Evolutionary conservation across 2,888 invertebrate species (phyloP).

Genomic region (Phyllotreta striolata): DNA sequence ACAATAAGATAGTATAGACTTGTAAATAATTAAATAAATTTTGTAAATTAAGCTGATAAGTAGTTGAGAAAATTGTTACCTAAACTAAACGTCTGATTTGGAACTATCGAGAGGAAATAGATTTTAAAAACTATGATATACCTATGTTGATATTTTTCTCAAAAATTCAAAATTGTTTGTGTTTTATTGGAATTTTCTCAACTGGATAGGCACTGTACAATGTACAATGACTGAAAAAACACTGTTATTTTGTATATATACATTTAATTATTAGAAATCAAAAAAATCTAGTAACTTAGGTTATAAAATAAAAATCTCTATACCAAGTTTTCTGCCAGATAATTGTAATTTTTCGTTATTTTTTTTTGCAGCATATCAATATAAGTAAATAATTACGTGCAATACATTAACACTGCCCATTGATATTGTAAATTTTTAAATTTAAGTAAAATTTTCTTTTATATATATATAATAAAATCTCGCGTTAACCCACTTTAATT

Average conservation of each 20-base stretch:
- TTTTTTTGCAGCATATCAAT: slow-evolving; percentile 13
- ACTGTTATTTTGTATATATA: slow-evolving; percentile 48
- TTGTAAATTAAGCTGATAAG: slow-evolving; percentile 24
- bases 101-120: background rate
- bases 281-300: slow-evolving; percentile 24
- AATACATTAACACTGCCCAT: slow-evolving; percentile 16
- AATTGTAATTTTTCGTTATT: slow-evolving; percentile 14
- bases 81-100: background rate
- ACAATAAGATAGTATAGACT: slow-evolving; percentile 10
- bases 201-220: slow-evolving; percentile 51
- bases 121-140: background rate
- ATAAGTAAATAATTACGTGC: slow-evolving; percentile 2
- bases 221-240: slow-evolving; percentile 55
- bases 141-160: background rate
- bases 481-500: no score
- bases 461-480: no score
- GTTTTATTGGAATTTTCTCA: slow-evolving; percentile 29
- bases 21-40: slow-evolving; percentile 27
- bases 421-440: slow-evolving; percentile 3
- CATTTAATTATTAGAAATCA: slow-evolving; percentile 30
- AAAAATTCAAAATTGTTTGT: slow-evolving; percentile 9
- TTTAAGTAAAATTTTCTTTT: no score
- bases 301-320: slow-evolving; percentile 19
- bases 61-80: slow-evolving; percentile 21
- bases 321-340: slow-evolving; percentile 21